Evolutionary conservation across 2,113 vertebrate genomes (phyloP), one percentile per base, ranked within the genome.

Genomic region (Scytalopus superciliaris): DNA sequence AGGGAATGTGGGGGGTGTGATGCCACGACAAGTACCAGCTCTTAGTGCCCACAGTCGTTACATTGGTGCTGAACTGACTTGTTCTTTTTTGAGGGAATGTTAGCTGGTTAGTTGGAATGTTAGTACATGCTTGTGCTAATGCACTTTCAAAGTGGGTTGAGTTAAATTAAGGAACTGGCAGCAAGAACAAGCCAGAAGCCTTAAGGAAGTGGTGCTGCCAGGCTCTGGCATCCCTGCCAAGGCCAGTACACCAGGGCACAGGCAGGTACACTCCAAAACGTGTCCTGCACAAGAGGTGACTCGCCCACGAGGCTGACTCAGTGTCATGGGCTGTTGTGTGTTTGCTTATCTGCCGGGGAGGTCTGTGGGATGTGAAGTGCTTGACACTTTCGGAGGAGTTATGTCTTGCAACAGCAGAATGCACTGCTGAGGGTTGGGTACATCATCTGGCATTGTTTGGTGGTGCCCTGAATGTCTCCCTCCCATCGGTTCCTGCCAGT

Each of bases 111-210:
- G 14, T 50, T 90, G 80, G 80, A 84, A 84, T 90, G 90, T 69
- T 52, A 80, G 79, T 93, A 84, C 90, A 2, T 90, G 93, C 90
- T 95, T 64, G 83, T 90, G 85, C 84, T 93, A 70, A 88, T 90
- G 85, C 85, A 42, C 85, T 81, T 88, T 33, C 45, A 37, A 84
- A 90, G 74, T 75, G 62, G 60, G 83, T 66, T 67, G 79, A 94
- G 68, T 64, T 88, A 94, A 95, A 89, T 85, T 83, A 95, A 92
- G 84, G 62, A 94, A 74, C 93, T 86, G 92, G 91, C 91, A 94
- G 60, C 8, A 4, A 67, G 68, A 81, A 50, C 19, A 7, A 94
- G 95, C 72, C 39, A 70, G 81, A 47, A 92, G 84, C 90, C 76
- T 92, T 67, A 67, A 94, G 96, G 90, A 94, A 91, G 39, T 4